Conservation (phyloP, 1,140 invertebrate species). For the Drosophila pallidifrons region DNA sequence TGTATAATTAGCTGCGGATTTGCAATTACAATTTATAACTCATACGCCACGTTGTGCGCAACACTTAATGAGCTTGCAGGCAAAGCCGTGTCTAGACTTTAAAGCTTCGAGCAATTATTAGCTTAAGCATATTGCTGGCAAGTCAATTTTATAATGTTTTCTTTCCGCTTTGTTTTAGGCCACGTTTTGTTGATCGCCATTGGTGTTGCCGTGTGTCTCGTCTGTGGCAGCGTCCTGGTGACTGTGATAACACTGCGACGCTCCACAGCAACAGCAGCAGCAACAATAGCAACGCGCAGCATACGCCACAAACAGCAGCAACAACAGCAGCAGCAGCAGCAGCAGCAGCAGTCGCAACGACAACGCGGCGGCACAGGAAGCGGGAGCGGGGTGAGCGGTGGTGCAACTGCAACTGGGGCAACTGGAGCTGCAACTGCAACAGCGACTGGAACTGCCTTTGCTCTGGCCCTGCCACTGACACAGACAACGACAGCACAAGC, state of each 20-base stretch:
- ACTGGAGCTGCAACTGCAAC: constrained; percentile 40
- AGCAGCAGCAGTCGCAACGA: constrained; percentile 57
- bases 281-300: constrained; percentile 59
- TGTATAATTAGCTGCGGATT: constrained; percentile 3
- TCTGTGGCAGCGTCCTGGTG: constrained; percentile 76
- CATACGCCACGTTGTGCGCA: constrained; percentile 6
- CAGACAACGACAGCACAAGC: constrained; percentile 55
- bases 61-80: neutral
- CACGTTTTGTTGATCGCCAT: constrained; percentile 74
- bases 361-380: constrained; percentile 45
- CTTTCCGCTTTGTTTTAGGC: constrained; percentile 42
- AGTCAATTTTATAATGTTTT: too few species aligned
- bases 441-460: constrained; percentile 54
- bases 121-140: too few species aligned
- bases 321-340: constrained; percentile 32
- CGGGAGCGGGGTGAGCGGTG: constrained; percentile 10
- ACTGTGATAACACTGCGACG: constrained; percentile 70
- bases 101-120: neutral
- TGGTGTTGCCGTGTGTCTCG: constrained; percentile 75
- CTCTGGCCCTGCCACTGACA: constrained; percentile 82
- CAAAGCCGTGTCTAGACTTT: neutral
- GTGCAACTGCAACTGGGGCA: constrained; percentile 40
- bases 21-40: constrained; percentile 13
- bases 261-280: constrained; percentile 30
- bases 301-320: constrained; percentile 57